phyloP scores from a whole-genome alignment of 2,113 vertebrate species.

The Corythoichthys haematopterus region DNA sequence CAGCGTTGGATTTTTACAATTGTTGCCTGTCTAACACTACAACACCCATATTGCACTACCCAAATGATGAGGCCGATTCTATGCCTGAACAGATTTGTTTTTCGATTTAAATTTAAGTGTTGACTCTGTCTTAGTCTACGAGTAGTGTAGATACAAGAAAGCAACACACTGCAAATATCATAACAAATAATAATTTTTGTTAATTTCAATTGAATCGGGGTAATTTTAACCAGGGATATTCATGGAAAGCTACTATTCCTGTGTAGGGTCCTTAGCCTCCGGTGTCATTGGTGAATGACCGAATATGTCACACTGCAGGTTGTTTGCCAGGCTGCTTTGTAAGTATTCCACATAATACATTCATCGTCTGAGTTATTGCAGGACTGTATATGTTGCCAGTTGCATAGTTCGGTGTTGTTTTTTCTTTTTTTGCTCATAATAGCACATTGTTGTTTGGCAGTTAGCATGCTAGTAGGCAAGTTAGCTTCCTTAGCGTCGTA shows the following conservation, averaged over 20 bases:
- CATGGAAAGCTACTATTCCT: slow-evolving; percentile 23
- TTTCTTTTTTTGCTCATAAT: slow-evolving; percentile 1
- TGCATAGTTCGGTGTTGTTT: background rate
- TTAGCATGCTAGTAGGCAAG: slow-evolving; percentile 30
- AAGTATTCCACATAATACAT: slow-evolving; percentile 52
- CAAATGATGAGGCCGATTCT: background rate
- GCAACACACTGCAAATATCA: background rate
- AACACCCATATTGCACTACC: slow-evolving; percentile 44
- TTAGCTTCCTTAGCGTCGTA: slow-evolving; percentile 7
- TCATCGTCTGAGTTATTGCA: background rate
- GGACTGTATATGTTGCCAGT: background rate
- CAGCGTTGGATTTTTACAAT: slow-evolving; percentile 7
- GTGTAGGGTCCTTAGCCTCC: slow-evolving; percentile 47
- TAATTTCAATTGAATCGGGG: background rate
- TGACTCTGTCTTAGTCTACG: background rate
- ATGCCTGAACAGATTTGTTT: slow-evolving; percentile 13
- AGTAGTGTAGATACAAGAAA: background rate
- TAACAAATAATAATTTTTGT: background rate
- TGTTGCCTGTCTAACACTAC: slow-evolving; percentile 26
- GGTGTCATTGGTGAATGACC: slow-evolving; percentile 81
- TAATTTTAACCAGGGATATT: slow-evolving; percentile 24
- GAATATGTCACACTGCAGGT: slow-evolving; percentile 75
- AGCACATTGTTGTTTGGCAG: slow-evolving; percentile 16
- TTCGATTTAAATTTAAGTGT: background rate
- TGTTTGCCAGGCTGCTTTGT: slow-evolving; percentile 74